These are phyloP conservation scores for Alethe diademata DNA, from an alignment of 2,113 vertebrate genomes.

Conservation along the genomic window DNA sequence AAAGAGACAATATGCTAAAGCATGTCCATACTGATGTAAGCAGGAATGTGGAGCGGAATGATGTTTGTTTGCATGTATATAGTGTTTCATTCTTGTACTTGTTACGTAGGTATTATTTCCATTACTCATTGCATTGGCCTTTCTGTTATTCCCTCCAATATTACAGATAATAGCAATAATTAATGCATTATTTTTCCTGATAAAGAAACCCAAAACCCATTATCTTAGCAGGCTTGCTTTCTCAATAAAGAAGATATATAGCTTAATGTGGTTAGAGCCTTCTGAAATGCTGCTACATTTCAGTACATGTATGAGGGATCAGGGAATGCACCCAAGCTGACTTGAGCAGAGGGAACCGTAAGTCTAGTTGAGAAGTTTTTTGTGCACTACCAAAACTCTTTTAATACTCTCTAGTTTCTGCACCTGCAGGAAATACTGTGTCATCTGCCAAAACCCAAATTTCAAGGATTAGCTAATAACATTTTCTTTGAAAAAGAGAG, in stretches of 20 bases:
- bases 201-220: not conserved
- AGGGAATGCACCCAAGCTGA: not conserved
- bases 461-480: conserved; percentile 67
- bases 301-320: not conserved
- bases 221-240: not conserved
- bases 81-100: not conserved
- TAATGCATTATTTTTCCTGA: not conserved
- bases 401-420: conserved; percentile 24
- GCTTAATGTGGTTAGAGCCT: not conserved
- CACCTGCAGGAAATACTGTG: conserved; percentile 62
- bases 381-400: conserved; percentile 10
- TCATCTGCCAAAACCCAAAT: conserved; percentile 60
- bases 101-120: not conserved
- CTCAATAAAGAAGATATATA: not conserved
- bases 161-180: not conserved
- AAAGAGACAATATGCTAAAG: not conserved
- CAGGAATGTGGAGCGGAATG: not conserved
- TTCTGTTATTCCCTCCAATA: not conserved
- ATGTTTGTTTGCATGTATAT: not conserved
- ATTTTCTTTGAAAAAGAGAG: conserved; percentile 59
- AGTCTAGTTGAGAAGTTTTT: not conserved
- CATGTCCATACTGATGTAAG: not conserved
- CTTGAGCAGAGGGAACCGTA: not conserved
- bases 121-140: not conserved
- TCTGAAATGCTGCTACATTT: not conserved